These are phyloP conservation scores for Dryoscopus gambensis DNA, from an alignment of 2,113 vertebrate species.

Conservation along the genomic window DNA sequence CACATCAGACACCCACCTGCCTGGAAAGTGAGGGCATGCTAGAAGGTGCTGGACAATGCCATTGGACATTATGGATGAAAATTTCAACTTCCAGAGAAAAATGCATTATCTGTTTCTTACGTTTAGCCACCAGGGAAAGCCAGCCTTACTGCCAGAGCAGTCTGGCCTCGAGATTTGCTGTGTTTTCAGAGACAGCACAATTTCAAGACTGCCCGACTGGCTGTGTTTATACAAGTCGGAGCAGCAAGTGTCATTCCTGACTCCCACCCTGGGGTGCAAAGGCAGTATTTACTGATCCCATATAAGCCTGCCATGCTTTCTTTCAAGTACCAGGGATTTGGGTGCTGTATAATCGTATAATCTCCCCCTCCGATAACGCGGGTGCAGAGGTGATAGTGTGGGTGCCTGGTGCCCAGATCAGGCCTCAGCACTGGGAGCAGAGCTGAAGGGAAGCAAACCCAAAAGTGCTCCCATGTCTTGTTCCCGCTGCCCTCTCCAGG, in stretches of 20 bases:
- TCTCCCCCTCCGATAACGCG: too few species aligned
- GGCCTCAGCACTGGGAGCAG: accelerated
- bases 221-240: not conserved
- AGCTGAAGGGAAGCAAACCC: accelerated
- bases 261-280: not conserved
- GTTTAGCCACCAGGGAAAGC: not conserved
- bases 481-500: not conserved
- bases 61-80: not conserved
- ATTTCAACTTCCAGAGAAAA: not conserved
- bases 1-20: not conserved
- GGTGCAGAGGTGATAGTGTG: not conserved
- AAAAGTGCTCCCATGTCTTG: not conserved
- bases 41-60: not conserved
- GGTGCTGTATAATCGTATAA: too few species aligned
- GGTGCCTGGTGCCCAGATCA: accelerated
- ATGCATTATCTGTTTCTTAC: not conserved
- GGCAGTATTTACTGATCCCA: not conserved
- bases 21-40: not conserved
- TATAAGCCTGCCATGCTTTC: not conserved
- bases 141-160: not conserved
- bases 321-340: not conserved
- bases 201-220: not conserved
- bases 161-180: not conserved
- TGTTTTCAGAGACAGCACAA: not conserved
- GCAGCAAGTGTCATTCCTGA: not conserved